Evolutionary conservation across 64 coral and sea anemone genomes (phyloP).

Genomic region (Platygyra sinensis): DNA sequence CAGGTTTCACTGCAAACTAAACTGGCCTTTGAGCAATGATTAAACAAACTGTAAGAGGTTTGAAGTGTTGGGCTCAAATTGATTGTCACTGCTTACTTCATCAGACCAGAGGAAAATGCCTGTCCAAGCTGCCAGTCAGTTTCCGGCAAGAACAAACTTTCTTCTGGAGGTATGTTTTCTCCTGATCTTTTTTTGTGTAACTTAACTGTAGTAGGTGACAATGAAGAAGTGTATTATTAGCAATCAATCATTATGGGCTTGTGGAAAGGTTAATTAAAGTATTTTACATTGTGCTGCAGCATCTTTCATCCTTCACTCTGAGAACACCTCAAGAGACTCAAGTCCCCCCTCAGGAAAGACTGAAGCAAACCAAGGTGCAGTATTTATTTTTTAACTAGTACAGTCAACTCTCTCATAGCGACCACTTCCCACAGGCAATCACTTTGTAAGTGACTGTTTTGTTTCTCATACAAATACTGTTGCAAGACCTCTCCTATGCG

Average conservation of each 20-base stretch:
- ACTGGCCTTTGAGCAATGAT: too few species aligned
- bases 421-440: too few species aligned
- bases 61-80: too few species aligned
- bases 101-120: background rate
- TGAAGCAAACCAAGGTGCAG: constrained; percentile 79
- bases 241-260: background rate
- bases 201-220: too few species aligned
- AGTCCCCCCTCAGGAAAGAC: constrained; percentile 70
- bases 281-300: constrained; percentile 53
- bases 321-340: constrained; percentile 67
- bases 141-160: constrained; percentile 82
- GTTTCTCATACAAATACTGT: too few species aligned
- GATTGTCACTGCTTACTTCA: background rate
- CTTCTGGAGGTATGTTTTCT: constrained; percentile 66
- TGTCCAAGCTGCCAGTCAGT: constrained; percentile 69
- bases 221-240: too few species aligned
- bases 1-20: too few species aligned
- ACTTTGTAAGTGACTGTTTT: too few species aligned
- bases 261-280: background rate
- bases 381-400: background rate
- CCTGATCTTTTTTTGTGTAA: too few species aligned
- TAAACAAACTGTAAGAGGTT: too few species aligned
- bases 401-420: too few species aligned
- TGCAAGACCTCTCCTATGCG: too few species aligned
- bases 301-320: constrained; percentile 83